Conservation (phyloP, 2,888 invertebrate species). For the Drosophila borealis region DNA sequence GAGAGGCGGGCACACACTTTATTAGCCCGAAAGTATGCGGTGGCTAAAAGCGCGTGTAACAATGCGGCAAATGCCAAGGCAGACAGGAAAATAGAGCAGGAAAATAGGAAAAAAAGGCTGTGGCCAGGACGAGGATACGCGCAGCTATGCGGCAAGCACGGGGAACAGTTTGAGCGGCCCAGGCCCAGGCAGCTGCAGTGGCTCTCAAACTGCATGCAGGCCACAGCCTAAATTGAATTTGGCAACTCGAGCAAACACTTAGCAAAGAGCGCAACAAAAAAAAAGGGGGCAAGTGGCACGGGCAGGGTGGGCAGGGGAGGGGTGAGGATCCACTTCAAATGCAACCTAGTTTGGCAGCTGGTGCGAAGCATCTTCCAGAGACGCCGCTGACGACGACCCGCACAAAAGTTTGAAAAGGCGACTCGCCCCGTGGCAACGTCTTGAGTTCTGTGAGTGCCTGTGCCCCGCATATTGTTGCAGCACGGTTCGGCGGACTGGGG, state of each 20-base stretch:
- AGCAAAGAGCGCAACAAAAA: conserved; percentile 16
- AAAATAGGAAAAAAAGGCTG: background rate
- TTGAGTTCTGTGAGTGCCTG: conserved; percentile 9
- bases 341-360: conserved; percentile 49
- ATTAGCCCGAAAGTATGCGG: conserved; percentile 73
- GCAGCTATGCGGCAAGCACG: conserved; percentile 10
- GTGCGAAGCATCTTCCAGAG: conserved; percentile 17
- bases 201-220: conserved; percentile 1
- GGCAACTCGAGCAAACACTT: conserved; percentile 60
- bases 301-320: background rate
- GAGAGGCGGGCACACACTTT: conserved; percentile 34
- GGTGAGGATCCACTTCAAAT: conserved; percentile 32
- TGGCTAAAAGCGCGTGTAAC: conserved; percentile 43
- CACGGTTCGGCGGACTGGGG: background rate
- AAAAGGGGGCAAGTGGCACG: background rate
- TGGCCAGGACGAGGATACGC: conserved; percentile 18
- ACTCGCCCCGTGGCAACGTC: conserved; percentile 25
- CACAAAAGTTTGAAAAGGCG: conserved; percentile 64
- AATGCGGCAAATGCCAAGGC: conserved; percentile 38
- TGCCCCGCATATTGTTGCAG: conserved; percentile 30
- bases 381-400: conserved; percentile 42
- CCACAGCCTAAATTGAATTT: conserved; percentile 61
- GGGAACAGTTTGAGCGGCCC: conserved; percentile 48
- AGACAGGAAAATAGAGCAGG: conserved; percentile 6
- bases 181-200: conserved; percentile 37